Conservation (phyloP, 1,140 invertebrate species). For the Orchestia grillus region DNA sequence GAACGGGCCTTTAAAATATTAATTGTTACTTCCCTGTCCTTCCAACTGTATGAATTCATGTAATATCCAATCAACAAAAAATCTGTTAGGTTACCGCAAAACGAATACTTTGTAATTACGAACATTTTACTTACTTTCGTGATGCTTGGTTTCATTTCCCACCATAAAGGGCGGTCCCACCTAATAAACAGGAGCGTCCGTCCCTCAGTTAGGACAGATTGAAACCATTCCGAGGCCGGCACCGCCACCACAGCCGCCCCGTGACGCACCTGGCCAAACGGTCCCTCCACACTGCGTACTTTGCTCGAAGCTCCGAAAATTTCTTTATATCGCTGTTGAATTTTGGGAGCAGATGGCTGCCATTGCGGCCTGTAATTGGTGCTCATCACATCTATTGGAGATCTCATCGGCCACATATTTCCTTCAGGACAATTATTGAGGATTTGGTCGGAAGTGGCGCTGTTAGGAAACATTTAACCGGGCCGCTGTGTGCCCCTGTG, state of each 20-base stretch:
- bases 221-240: background rate
- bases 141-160: no score
- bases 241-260: background rate
- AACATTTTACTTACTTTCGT: no score
- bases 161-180: no score
- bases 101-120: no score
- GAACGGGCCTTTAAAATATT: no score
- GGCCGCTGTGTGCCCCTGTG: background rate
- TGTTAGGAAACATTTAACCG: background rate
- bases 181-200: no score
- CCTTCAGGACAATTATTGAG: background rate
- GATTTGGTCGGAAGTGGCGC: conserved; percentile 31
- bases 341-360: conserved; percentile 13
- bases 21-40: no score
- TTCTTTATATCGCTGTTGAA: background rate
- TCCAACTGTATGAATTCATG: no score
- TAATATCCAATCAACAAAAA: no score
- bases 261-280: background rate
- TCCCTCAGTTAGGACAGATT: background rate
- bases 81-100: no score
- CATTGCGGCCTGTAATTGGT: background rate
- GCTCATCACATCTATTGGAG: conserved; percentile 12
- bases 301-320: background rate
- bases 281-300: background rate
- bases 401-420: conserved; percentile 30